Percentiles rank a stretch among this genome's conserved stretches.
phyloP scores from a whole-genome alignment of 92 coral and sea anemone species.

The Meandrina meandrites region DNA sequence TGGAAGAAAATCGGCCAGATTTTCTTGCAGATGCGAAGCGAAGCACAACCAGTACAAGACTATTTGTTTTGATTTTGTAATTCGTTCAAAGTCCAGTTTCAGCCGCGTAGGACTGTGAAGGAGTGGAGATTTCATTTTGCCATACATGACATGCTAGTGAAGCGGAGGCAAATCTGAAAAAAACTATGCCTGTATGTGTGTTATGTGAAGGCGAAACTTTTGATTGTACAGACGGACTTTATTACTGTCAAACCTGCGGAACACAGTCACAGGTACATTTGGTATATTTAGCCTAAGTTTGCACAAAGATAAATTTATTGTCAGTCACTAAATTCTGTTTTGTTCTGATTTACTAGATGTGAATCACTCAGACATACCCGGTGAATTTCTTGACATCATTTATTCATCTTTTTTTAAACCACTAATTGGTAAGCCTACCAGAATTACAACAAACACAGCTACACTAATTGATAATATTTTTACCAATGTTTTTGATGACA shows the following conservation, averaged over 20 bases:
- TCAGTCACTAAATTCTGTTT: too few species aligned
- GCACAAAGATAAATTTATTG: too few species aligned
- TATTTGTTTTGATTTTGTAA: neutral
- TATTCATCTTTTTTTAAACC: conserved; percentile 31
- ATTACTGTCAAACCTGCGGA: conserved; percentile 83
- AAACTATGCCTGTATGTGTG: conserved; percentile 87
- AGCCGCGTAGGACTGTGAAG: conserved; percentile 1
- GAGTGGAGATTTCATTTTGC: neutral
- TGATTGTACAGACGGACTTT: conserved; percentile 82
- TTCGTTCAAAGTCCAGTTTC: conserved; percentile 1
- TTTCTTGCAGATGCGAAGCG: neutral
- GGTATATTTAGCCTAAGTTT: too few species aligned
- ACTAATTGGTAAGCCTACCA: conserved; percentile 40
- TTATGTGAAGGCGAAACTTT: conserved; percentile 80
- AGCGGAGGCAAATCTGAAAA: neutral
- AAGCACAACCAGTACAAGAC: too few species aligned
- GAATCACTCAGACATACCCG: too few species aligned
- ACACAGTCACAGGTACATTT: conserved; percentile 87
- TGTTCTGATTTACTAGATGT: too few species aligned
- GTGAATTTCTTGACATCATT: neutral
- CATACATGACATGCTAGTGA: neutral
- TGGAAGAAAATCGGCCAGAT: neutral
- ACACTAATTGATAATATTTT: conserved; percentile 36
- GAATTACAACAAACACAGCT: neutral
- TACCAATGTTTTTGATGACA: neutral